Evolutionary conservation across 1,140 invertebrate species (phyloP).

Genomic region (Pseudomyrmex gracilis): DNA sequence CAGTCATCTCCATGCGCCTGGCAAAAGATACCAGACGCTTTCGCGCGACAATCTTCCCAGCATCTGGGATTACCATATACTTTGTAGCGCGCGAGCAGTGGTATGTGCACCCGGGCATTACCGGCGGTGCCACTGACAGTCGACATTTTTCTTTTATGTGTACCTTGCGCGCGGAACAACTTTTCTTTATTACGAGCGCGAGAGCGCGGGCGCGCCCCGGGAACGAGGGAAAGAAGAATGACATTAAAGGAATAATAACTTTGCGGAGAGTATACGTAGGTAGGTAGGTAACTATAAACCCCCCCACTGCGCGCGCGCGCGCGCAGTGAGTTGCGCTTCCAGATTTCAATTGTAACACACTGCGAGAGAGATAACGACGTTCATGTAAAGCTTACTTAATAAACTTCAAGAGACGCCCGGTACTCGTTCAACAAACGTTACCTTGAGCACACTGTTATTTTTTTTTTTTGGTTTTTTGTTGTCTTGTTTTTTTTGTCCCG

Average conservation of each 20-base stretch:
- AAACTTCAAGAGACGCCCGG: background rate
- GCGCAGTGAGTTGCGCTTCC: background rate
- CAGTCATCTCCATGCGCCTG: conserved; percentile 62
- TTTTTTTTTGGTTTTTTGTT: no score
- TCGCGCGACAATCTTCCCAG: conserved; percentile 67
- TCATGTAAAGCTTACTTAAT: background rate
- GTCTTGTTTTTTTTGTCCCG: no score
- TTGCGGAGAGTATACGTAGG: background rate
- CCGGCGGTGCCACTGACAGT: conserved; percentile 63
- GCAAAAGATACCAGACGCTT: conserved; percentile 69
- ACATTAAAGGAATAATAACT: conserved; percentile 53
- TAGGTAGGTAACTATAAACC: background rate
- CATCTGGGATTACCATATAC: conserved; percentile 72
- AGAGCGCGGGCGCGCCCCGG: background rate
- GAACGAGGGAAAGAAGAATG: background rate
- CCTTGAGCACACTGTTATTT: no score
- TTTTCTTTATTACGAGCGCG: conserved; percentile 63
- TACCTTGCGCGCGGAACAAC: conserved; percentile 23
- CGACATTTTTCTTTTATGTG: conserved; percentile 66
- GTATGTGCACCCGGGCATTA: conserved; percentile 49
- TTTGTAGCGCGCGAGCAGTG: conserved; percentile 28
- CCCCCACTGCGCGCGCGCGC: background rate
- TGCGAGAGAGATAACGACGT: background rate
- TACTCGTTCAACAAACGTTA: background rate
- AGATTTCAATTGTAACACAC: background rate